These are phyloP conservation scores for Callyntrura guangdongensis DNA, from an alignment of 2,888 invertebrate genomes.

Conservation along the genomic window DNA sequence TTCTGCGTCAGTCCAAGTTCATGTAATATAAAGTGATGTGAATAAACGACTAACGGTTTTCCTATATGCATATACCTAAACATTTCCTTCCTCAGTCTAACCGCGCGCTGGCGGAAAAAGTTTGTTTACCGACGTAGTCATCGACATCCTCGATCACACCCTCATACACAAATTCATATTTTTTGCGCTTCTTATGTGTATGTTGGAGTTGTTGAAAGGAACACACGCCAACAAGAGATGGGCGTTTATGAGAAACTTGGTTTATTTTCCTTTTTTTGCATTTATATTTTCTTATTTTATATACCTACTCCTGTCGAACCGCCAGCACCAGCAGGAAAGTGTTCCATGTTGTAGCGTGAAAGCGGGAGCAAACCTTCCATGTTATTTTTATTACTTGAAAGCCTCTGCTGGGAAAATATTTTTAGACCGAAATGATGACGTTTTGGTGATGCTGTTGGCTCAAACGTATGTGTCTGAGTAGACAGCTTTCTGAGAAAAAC, in stretches of 20 bases:
- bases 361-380: too few species aligned
- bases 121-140: slow-evolving; percentile 1
- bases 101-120: background rate
- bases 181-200: slow-evolving; percentile 53
- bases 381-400: background rate
- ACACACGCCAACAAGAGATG: slow-evolving; percentile 65
- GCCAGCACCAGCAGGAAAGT: background rate
- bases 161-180: slow-evolving; percentile 56
- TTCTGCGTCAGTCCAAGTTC: background rate
- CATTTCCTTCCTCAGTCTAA: background rate
- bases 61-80: background rate
- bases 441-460: background rate
- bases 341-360: too few species aligned
- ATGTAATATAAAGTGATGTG: too few species aligned
- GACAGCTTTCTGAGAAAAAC: too few species aligned
- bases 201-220: slow-evolving; percentile 53
- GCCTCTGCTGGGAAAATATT: too few species aligned
- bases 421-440: background rate
- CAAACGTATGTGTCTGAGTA: background rate
- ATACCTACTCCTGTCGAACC: background rate
- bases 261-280: slow-evolving; percentile 50
- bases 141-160: background rate
- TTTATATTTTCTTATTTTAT: slow-evolving; percentile 28
- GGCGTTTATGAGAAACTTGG: slow-evolving; percentile 69
- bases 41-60: background rate